Conservation (phyloP, 2,888 invertebrate genomes). For the Aphidius colemani region DNA sequence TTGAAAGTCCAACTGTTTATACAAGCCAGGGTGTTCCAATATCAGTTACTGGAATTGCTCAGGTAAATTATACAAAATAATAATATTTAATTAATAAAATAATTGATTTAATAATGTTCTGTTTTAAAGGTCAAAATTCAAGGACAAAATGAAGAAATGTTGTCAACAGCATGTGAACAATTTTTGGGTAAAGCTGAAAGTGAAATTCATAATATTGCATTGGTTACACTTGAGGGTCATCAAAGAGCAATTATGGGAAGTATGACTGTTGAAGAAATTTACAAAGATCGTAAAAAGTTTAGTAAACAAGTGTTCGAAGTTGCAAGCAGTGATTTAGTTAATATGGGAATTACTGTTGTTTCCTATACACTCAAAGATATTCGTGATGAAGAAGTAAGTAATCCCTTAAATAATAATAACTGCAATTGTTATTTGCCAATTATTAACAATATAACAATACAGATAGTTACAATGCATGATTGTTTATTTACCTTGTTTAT, state of each 20-base stretch:
- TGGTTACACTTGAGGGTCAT: slow-evolving; percentile 91
- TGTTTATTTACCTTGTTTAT: neutral
- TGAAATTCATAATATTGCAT: slow-evolving; percentile 89
- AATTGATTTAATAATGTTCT: slow-evolving; percentile 27
- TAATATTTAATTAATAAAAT: neutral
- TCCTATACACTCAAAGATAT: slow-evolving; percentile 95
- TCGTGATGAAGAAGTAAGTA: slow-evolving; percentile 86
- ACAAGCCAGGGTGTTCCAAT: slow-evolving; percentile 96
- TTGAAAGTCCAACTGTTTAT: slow-evolving; percentile 94
- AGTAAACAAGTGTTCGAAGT: slow-evolving; percentile 94
- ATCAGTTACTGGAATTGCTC: slow-evolving; percentile 96
- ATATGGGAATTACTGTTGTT: slow-evolving; percentile 95
- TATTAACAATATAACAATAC: too few species aligned
- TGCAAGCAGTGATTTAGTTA: slow-evolving; percentile 91
- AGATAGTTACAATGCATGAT: slow-evolving; percentile 10
- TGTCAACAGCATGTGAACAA: slow-evolving; percentile 90
- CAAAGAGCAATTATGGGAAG: slow-evolving; percentile 96
- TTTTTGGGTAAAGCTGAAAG: slow-evolving; percentile 86
- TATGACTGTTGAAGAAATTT: slow-evolving; percentile 96
- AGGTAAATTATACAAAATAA: slow-evolving; percentile 65
- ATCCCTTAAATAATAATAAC: too few species aligned
- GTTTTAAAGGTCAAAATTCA: slow-evolving; percentile 77
- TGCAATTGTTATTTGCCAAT: too few species aligned
- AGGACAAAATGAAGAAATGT: slow-evolving; percentile 88
- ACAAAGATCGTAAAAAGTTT: slow-evolving; percentile 94